These are phyloP conservation scores for Xanthia togata DNA, from an alignment of 2,888 invertebrate species.

Conservation along the genomic window DNA sequence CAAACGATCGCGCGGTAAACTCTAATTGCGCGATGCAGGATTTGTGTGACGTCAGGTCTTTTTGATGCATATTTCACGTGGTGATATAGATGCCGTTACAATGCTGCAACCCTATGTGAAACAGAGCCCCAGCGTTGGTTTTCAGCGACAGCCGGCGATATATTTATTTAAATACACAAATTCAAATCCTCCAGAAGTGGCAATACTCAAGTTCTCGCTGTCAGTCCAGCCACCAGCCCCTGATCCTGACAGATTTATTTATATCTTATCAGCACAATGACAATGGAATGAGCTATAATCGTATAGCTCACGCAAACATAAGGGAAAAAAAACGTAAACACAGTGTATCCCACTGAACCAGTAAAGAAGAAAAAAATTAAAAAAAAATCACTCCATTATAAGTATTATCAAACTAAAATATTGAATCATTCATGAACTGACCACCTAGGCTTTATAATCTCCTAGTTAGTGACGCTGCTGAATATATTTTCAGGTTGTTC, in stretches of 20 bases:
- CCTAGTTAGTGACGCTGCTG: constrained; percentile 72
- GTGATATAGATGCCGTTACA: too few species aligned
- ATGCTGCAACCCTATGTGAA: too few species aligned
- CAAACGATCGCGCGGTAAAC: too few species aligned
- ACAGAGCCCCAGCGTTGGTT: too few species aligned
- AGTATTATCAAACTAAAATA: constrained; percentile 23
- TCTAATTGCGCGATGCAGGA: too few species aligned
- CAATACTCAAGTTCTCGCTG: too few species aligned
- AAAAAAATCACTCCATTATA: not conserved
- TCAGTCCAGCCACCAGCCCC: too few species aligned
- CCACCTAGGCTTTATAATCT: constrained; percentile 54
- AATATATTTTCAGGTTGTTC: constrained; percentile 76
- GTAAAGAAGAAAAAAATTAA: constrained; percentile 9
- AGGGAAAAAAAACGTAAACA: not conserved
- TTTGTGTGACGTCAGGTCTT: too few species aligned
- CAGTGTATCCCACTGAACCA: constrained; percentile 4
- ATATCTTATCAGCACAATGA: not conserved
- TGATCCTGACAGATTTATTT: not conserved
- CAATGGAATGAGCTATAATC: not conserved
- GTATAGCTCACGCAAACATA: not conserved
- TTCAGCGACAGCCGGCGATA: too few species aligned
- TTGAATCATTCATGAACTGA: constrained; percentile 53
- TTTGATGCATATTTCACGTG: too few species aligned
- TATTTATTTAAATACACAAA: too few species aligned
- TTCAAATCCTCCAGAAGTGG: too few species aligned